phyloP scores from a whole-genome alignment of 2,113 vertebrate genomes.

The Vicugna pacos region DNA sequence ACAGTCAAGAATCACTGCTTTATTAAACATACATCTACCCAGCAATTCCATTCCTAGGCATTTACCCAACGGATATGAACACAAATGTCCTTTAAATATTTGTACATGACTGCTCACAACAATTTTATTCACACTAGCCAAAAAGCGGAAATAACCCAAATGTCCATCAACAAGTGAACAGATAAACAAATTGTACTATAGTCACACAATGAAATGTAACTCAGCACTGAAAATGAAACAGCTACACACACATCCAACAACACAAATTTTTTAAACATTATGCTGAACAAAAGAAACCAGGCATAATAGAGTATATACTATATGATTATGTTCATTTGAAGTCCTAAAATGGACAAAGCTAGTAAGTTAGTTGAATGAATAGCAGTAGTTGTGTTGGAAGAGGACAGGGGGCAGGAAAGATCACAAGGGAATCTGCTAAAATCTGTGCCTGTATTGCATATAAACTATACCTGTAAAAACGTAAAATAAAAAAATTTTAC shows the following conservation, averaged over 20 bases:
- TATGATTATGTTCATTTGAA: slow-evolving; percentile 8
- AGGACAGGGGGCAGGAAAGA: neutral
- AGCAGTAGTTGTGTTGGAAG: neutral
- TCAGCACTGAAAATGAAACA: neutral
- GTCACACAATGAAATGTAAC: neutral
- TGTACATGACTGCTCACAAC: neutral
- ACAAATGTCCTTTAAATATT: neutral
- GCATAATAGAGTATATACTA: neutral
- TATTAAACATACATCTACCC: neutral
- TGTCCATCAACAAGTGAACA: neutral
- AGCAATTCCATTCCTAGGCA: neutral
- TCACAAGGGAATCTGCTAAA: neutral
- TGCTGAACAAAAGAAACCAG: neutral
- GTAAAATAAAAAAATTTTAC: neutral
- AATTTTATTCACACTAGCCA: neutral
- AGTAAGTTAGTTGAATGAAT: neutral
- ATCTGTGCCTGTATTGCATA: neutral
- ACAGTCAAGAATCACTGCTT: neutral
- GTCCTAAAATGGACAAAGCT: neutral
- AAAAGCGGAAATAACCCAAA: neutral
- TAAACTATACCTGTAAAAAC: slow-evolving; percentile 5
- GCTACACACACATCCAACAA: neutral
- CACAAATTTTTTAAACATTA: neutral
- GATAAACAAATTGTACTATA: neutral
- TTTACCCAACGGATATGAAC: neutral